A percentile compares a stretch with the other conserved stretches of the same genome.
Evolutionary conservation across 2,797 vertebrate species (phyloP).

Genomic region (Myripristis murdjan): DNA sequence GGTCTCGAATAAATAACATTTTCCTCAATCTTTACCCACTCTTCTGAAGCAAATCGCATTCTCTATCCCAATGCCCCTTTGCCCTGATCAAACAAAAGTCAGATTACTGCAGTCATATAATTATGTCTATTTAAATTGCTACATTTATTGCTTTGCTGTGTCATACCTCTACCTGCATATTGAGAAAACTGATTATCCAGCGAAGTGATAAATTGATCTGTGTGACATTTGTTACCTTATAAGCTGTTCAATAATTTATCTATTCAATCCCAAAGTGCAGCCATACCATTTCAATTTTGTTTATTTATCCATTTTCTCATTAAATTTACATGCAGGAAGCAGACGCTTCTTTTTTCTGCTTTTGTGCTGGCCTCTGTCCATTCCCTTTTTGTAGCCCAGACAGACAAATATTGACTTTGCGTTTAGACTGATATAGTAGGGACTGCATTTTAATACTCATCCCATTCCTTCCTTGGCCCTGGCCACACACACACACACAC

Average conservation of each 20-base stretch:
- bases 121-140: neutral
- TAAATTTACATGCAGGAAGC: constrained; percentile 48
- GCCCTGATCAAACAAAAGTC: neutral
- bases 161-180: no score
- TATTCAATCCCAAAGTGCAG: constrained; percentile 12
- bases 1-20: neutral
- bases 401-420: constrained; percentile 68
- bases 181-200: constrained; percentile 12
- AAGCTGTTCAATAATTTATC: constrained; percentile 3
- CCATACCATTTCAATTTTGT: constrained; percentile 20
- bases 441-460: constrained; percentile 47
- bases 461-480: constrained; percentile 39
- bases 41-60: neutral
- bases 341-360: constrained; percentile 6
- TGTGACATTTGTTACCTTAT: neutral
- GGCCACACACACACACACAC: constrained; percentile 27
- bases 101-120: neutral
- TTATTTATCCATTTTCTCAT: constrained; percentile 45
- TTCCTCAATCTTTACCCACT: neutral
- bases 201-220: constrained; percentile 1
- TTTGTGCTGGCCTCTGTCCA: constrained; percentile 32
- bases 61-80: neutral
- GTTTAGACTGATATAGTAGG: constrained; percentile 50
- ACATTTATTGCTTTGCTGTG: neutral
- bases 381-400: constrained; percentile 41